Evolutionary conservation across 2,797 vertebrate genomes (phyloP).

Genomic region (Melanitta fusca): DNA sequence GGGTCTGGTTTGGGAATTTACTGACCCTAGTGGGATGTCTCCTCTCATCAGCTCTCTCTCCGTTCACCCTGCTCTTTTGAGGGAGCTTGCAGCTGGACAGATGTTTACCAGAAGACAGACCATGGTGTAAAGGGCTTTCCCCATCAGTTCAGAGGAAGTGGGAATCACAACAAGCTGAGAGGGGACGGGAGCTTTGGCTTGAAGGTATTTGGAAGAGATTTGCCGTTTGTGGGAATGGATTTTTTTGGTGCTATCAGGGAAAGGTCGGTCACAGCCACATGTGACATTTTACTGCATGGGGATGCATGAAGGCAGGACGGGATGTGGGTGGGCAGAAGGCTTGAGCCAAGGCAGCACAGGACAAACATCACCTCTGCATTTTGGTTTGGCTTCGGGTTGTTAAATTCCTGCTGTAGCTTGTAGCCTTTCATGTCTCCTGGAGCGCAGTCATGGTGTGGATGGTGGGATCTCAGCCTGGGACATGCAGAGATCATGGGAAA

Average conservation of each 20-base stretch:
- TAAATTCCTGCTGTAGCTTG: neutral
- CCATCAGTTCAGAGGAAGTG: neutral
- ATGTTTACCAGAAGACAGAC: neutral
- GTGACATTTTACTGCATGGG: neutral
- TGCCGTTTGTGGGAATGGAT: neutral
- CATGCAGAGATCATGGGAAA: neutral
- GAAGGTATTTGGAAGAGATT: neutral
- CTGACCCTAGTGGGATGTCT: neutral
- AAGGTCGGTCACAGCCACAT: rapidly evolving
- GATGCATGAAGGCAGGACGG: neutral
- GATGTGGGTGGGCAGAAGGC: neutral
- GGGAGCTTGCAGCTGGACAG: neutral
- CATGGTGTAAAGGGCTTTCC: neutral
- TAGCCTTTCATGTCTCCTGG: rapidly evolving
- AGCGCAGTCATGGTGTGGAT: rapidly evolving
- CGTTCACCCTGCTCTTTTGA: no score
- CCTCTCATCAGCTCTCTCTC: neutral
- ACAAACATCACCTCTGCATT: neutral
- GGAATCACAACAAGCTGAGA: neutral
- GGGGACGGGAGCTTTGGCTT: neutral
- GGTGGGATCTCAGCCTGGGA: neutral
- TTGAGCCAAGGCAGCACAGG: neutral
- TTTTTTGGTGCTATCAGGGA: rapidly evolving
- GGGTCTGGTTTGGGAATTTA: neutral
- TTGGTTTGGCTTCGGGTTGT: neutral